Percentiles rank a stretch among this genome's conserved stretches.
These are phyloP conservation scores for Accipiter cooperii DNA, from an alignment of 2,113 vertebrate species.

Conservation along the genomic window DNA sequence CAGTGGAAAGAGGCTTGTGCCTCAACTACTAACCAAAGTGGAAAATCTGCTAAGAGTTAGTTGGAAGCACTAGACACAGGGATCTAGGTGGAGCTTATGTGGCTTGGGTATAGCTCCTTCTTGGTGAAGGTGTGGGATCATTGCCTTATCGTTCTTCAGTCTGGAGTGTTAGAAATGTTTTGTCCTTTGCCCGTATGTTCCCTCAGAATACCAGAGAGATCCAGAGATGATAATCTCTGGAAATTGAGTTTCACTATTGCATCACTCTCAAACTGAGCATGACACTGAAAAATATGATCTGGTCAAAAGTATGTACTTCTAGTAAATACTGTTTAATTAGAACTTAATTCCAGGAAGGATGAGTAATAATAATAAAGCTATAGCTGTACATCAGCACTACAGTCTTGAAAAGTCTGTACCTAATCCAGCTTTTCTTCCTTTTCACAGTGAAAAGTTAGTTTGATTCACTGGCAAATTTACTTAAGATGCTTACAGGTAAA, in stretches of 20 bases:
- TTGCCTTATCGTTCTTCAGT: background rate
- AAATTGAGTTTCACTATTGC: background rate
- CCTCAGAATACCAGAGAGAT: background rate
- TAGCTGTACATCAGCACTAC: background rate
- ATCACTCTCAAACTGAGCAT: background rate
- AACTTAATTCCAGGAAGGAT: background rate
- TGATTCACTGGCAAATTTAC: background rate
- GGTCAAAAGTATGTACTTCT: background rate
- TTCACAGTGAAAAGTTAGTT: background rate
- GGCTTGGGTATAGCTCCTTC: background rate
- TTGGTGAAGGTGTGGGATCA: background rate
- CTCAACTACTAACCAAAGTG: background rate
- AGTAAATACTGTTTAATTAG: background rate
- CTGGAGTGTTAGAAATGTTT: background rate
- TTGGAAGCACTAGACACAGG: background rate
- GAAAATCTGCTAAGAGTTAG: background rate
- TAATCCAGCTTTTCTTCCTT: background rate
- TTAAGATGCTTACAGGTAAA: background rate
- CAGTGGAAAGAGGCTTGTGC: background rate
- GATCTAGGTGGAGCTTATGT: background rate
- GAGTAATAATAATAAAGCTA: background rate
- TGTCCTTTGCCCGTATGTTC: background rate
- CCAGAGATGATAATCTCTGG: background rate
- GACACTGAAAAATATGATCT: background rate
- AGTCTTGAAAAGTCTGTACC: background rate